phyloP scores from a whole-genome alignment of 2,888 invertebrate genomes.

The Macrophya alboannulata region DNA sequence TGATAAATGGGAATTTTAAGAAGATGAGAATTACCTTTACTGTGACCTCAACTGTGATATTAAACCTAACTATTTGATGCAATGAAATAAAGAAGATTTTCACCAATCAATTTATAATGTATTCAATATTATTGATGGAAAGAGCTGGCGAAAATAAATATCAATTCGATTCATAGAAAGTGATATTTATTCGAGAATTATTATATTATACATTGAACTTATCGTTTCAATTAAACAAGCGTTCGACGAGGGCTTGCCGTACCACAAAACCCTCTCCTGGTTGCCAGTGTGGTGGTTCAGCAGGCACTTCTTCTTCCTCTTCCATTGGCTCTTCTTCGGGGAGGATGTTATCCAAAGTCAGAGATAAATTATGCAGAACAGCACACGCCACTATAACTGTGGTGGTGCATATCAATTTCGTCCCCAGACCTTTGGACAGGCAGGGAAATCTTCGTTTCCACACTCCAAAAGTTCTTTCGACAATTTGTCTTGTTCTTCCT shows the following conservation, averaged over 20 bases:
- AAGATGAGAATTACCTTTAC: no score
- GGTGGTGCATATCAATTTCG: conserved; percentile 61
- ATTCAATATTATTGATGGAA: not conserved
- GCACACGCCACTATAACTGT: conserved; percentile 63
- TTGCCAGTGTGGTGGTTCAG: conserved; percentile 44
- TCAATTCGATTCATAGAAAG: not conserved
- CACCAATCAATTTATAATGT: not conserved
- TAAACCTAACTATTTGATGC: not conserved
- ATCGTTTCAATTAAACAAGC: conserved; percentile 56
- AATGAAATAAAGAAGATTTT: not conserved
- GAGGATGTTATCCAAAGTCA: conserved; percentile 59
- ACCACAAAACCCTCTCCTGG: conserved; percentile 55
- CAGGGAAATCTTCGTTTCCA: conserved; percentile 63
- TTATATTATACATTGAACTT: not conserved
- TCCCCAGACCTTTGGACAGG: conserved; percentile 57
- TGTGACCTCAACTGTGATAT: not conserved
- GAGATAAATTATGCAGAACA: conserved; percentile 62
- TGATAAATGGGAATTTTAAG: not conserved
- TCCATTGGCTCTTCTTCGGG: conserved; percentile 58
- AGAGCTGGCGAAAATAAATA: no score
- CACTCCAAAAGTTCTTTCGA: conserved; percentile 59
- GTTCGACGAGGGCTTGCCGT: conserved; percentile 56
- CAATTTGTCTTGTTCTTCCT: conserved; percentile 60
- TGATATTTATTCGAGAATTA: not conserved
- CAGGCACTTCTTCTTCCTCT: conserved; percentile 47